Evolutionary conservation across 1,140 invertebrate species (phyloP), one percentile per base, ranked within the genome.

Genomic region (Hylyphantes graminicola): DNA sequence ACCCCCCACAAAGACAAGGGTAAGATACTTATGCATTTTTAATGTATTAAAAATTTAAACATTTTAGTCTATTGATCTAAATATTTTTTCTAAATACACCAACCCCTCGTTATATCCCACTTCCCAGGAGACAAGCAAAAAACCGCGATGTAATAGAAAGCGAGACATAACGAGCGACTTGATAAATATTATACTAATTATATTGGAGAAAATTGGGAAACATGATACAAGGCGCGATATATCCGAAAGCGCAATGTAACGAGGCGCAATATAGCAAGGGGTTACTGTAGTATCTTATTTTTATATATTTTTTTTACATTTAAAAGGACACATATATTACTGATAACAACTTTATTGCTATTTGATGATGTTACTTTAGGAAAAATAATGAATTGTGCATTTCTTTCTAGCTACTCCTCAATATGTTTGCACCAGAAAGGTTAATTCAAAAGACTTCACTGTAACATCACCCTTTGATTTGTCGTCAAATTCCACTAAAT

Each of bases 1-100:
- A 0, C 89, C 96, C 5, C 94, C 95, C 48, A 93, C 94, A 2
- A 95, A 94, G 93, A 92, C 95, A n/a, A 94, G 96, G 91, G 94
- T 96, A 90, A 87, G 89, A 61, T 12, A 61, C 17, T 15, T 61
- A 61, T 61, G 3, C 17, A 61, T 61, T 61, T 61, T 61, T 61
- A 15, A 61, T 61, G 2, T 61, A 15, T 2, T 12, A 61, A 35
- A 2, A 35, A 35, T 35, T 35, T 2, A 6, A 61, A 12, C 1
- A 12, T 17, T 61, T 61, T 15, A 61, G 57, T 61, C 12, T 61
- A 17, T 15, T 61, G 12, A 61, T 61, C 57, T 61, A 15, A 17
- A 61, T 15, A 61, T 12, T 17, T 61, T 2, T 15, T 61, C 17
- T 61, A 15, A 17, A 17, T 17, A n/a, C n/a, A n/a, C n/a, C n/a